Percentiles rank a stretch among this genome's conserved stretches.
Evolutionary conservation across 2,888 invertebrate species (phyloP).

Genomic region (Drosophila kanekoi): DNA sequence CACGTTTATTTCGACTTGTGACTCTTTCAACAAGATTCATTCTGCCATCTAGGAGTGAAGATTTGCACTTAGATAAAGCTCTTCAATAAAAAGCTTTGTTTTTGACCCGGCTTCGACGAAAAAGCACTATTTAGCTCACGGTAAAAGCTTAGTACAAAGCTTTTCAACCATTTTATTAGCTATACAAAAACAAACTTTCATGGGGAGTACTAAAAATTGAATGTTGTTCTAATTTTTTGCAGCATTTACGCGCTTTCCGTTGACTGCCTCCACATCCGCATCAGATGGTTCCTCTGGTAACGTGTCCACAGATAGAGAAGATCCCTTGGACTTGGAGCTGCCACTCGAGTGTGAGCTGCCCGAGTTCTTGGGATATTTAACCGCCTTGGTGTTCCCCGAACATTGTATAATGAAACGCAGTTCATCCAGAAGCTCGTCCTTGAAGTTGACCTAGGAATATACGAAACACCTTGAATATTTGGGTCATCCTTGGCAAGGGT

Average conservation of each 20-base stretch:
- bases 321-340: slow-evolving; percentile 70
- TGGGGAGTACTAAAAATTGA: slow-evolving; percentile 13
- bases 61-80: too few species aligned
- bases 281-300: slow-evolving; percentile 64
- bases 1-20: too few species aligned
- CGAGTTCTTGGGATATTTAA: slow-evolving; percentile 86
- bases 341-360: slow-evolving; percentile 54
- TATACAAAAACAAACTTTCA: background rate
- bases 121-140: background rate
- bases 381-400: slow-evolving; percentile 90
- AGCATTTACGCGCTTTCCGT: slow-evolving; percentile 36
- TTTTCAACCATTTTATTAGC: slow-evolving; percentile 25
- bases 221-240: slow-evolving; percentile 45
- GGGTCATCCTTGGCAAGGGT: background rate
- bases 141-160: slow-evolving; percentile 9
- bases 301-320: slow-evolving; percentile 76
- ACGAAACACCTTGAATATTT: background rate
- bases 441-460: slow-evolving; percentile 87
- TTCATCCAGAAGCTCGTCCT: slow-evolving; percentile 89
- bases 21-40: background rate
- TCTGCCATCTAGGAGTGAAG: slow-evolving; percentile 17
- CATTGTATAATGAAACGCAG: slow-evolving; percentile 90
- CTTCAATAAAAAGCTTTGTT: background rate
- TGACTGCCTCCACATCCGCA: slow-evolving; percentile 45
- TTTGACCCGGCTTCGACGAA: background rate